Conservation (phyloP, 2,113 vertebrate genomes). For the Petaurus breviceps region DNA sequence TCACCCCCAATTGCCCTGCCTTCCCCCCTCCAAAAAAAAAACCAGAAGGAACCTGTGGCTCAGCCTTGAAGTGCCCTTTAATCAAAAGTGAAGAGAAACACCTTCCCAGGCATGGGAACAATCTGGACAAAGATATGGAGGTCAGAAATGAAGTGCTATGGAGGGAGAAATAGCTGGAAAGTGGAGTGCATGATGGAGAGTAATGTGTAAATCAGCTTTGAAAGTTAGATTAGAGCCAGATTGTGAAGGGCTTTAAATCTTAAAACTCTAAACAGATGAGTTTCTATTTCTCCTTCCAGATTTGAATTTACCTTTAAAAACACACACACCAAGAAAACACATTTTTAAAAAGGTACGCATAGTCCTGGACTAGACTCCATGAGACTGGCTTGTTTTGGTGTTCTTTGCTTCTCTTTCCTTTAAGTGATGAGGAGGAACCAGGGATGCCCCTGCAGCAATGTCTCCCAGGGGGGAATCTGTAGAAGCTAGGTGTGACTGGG, state of each 20-base stretch:
- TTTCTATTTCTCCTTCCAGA: not conserved
- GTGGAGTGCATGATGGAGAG: not conserved
- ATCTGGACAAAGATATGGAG: not conserved
- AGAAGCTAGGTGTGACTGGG: not conserved
- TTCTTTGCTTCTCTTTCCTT: not conserved
- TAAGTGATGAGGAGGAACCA: not conserved
- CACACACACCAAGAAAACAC: not conserved
- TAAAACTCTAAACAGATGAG: not conserved
- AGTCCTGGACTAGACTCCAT: not conserved
- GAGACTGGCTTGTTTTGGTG: not conserved
- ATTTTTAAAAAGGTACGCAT: not conserved
- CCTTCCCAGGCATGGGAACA: not conserved
- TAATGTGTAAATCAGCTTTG: not conserved
- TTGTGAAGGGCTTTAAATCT: not conserved
- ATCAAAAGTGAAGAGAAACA: not conserved
- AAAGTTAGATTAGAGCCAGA: not conserved
- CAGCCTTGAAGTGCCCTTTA: not conserved
- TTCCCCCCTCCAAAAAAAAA: no score
- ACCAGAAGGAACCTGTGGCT: not conserved
- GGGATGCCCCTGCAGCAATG: not conserved
- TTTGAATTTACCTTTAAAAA: not conserved
- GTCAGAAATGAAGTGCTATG: not conserved
- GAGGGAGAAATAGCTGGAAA: not conserved
- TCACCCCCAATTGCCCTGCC: no score
- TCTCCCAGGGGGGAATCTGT: not conserved